Evolutionary conservation across 2,113 vertebrate species (phyloP), one percentile per base, ranked within the genome.

Genomic region (Thinocorus orbignyianus): DNA sequence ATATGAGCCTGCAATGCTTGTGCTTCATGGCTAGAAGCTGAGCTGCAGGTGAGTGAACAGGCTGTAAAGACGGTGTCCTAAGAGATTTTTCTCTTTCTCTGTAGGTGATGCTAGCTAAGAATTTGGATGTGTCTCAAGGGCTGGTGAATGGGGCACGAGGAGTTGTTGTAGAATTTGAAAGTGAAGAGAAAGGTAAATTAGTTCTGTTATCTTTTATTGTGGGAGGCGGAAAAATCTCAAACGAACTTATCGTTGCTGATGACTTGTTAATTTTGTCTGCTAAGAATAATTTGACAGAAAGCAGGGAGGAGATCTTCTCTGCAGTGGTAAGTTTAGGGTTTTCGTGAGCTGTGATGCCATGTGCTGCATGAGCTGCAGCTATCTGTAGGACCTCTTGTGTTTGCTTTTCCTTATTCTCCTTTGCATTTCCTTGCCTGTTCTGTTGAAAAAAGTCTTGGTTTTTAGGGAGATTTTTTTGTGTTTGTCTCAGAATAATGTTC

Each of bases 31-130:
- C 30, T 74, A 68, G 49, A 48, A 30, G 16, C 58, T 71, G 8
- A 28, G 51, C 54, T 9, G 28, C 42, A 58, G 84, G 51, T n/a
- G 54, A 28, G 31, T 88, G 54, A 84, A 41, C 7, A 71, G 31
- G 35, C 31, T 61, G 7, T 23, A 64, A 66, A 66, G 22, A 8
- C 17, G 10, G 14, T 19, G 13, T 12, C 42, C 18, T 42, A 13
- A 49, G 9, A 12, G 8, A 2, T 24, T 39, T 93, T 85, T 44
- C 33, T 52, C 46, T 78, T 85, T 35, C 17, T 46, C 26, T 70
- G n/a, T 81, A 99, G 99, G 99, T 99, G 93, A 99, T 99, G 99
- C 97, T 99, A 88, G 98, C 99, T 19, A 99, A 99, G 97, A 99
- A 99, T 95, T 83, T 99, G 86, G 98, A 99, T 20, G 98, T 99